Base-by-base conservation (phyloP, 2,888 invertebrate species). In the Drosophila seclusa region DNA sequence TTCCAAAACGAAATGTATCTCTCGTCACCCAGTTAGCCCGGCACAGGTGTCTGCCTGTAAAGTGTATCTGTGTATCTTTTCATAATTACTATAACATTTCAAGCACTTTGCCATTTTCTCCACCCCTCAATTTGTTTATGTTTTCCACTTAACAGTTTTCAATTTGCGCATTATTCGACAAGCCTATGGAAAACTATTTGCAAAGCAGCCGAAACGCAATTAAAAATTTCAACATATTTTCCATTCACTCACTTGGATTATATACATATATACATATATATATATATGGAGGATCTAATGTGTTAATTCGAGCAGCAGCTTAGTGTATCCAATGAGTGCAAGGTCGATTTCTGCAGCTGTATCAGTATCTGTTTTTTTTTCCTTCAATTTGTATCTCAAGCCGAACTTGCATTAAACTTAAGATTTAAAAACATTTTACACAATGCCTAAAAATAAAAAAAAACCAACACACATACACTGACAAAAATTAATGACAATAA, bases 291-390 rank as follows among this genome's bases (percentile, higher is more conserved):
- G n/a, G 67, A 55, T 60, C 53, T 63, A 67, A 78, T 62, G 58
- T 53, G 58, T 53, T 57, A 45, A 11, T 24, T 52, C 32, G 29
- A 16, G 57, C 55, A 49, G 68, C 62, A 60, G 63, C 32, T 61
- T 53, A 45, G 67, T 74, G 63, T 79, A 76, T 75, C 76, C 80
- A 76, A 76, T 76, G 69, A 80, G 76, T 76, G 76, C 80, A 69
- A 76, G 80, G 76, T 31, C 69, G 61, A 38, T 59, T 53, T 27
- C 40, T 60, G 70, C 61, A 69, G 63, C 42, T 52, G 29, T 38
- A 49, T 34, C 29, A 40, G 16, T 45, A 54, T n/a, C 49, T 48
- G 2, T 21, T 27, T 63, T 45, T 76, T 24, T 16, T 36, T 38
- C 7, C 45, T 45, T 40, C 27, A 38, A 64, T 34, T 45, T 40